phyloP scores from a whole-genome alignment of 2,113 vertebrate species.

The Macroglossus sobrinus region DNA sequence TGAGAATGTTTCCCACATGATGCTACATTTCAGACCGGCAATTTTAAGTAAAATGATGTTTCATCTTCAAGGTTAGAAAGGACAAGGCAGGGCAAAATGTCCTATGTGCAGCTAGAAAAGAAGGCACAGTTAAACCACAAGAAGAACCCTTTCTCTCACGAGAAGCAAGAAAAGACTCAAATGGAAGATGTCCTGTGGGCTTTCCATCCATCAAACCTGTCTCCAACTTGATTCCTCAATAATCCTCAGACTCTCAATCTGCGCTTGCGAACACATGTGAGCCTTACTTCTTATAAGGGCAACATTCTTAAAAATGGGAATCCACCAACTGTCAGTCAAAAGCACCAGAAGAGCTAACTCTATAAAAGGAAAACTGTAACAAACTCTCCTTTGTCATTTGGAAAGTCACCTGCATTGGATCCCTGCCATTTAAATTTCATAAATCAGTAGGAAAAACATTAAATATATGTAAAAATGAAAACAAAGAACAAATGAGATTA shows the following conservation, averaged over 20 bases:
- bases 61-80: constrained; percentile 33
- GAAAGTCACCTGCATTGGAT: neutral
- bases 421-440: neutral
- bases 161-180: neutral
- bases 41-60: neutral
- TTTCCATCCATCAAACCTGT: neutral
- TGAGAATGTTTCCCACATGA: neutral
- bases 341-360: neutral
- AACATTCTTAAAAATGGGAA: neutral
- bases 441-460: neutral
- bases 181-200: neutral
- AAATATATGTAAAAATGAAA: neutral
- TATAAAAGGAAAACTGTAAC: neutral
- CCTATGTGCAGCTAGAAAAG: neutral
- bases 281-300: neutral
- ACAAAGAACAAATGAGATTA: neutral
- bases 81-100: neutral
- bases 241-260: neutral
- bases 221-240: neutral
- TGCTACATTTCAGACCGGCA: neutral
- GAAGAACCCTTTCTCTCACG: neutral
- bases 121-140: neutral
- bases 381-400: neutral
- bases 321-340: neutral
- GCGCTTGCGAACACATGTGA: neutral